Conservation (phyloP, 2,113 vertebrate genomes). For the Rafetus swinhoei region DNA sequence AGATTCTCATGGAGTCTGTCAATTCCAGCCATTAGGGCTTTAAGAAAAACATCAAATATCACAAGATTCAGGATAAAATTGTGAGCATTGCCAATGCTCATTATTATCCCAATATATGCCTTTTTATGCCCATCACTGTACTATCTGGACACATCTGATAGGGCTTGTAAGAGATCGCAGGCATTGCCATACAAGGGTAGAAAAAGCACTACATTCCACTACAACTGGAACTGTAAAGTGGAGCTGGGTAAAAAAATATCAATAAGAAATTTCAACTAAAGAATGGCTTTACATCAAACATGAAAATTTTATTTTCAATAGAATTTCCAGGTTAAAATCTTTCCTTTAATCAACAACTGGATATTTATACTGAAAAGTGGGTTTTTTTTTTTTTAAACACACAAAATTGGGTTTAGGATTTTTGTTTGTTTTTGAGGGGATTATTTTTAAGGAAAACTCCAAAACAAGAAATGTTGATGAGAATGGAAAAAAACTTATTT, state of each 20-base stretch:
- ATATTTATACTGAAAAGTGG: background rate
- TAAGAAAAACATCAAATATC: background rate
- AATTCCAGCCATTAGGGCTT: background rate
- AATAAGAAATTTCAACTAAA: background rate
- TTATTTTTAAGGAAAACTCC: too few relatives aligned
- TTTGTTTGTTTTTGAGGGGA: too few relatives aligned
- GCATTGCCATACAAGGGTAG: background rate
- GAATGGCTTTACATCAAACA: background rate
- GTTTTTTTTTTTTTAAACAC: too few relatives aligned
- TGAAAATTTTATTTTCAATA: background rate
- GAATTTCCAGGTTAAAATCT: too few relatives aligned
- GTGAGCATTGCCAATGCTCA: background rate
- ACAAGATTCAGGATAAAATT: background rate
- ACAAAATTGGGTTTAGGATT: background rate
- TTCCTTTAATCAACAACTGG: background rate
- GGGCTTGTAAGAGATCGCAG: rapidly evolving
- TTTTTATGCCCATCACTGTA: rapidly evolving
- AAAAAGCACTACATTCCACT: background rate
- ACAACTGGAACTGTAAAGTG: background rate
- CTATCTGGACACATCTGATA: background rate
- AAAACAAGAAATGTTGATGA: background rate
- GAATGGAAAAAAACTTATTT: background rate
- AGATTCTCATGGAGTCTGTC: background rate
- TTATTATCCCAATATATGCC: background rate
- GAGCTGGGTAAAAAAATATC: background rate